Evolutionary conservation across 2,888 invertebrate species (phyloP).

Genomic region (Xestoiulus laeticollis): DNA sequence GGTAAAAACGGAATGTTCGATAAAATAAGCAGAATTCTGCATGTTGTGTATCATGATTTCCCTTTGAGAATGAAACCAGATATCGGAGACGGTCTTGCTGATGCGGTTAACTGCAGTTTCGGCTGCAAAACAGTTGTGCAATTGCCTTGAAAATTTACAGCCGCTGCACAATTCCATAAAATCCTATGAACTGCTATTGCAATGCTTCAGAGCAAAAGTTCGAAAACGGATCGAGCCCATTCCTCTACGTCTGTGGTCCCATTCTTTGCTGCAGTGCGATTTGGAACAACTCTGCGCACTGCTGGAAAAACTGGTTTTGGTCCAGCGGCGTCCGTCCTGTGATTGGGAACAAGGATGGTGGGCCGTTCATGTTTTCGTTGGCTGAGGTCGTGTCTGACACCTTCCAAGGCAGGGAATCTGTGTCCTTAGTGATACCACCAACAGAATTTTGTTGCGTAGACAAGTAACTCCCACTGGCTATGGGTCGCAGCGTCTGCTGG

Average conservation of each 20-base stretch:
- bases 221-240: background rate
- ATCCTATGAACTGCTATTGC: background rate
- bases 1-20: background rate
- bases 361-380: background rate
- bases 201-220: background rate
- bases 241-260: constrained; percentile 40
- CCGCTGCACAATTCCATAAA: background rate
- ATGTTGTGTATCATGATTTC: background rate
- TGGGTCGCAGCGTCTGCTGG: constrained; percentile 58
- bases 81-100: background rate
- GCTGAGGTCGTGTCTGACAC: constrained; percentile 15
- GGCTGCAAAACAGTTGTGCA: background rate
- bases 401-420: background rate
- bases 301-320: constrained; percentile 71
- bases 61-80: background rate
- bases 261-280: constrained; percentile 73
- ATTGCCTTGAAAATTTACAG: background rate
- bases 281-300: constrained; percentile 71
- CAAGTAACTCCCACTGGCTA: constrained; percentile 48
- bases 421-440: constrained; percentile 39
- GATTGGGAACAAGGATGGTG: background rate
- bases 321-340: constrained; percentile 53
- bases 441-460: constrained; percentile 51
- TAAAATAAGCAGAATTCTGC: background rate
- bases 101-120: background rate